A percentile compares a stretch with the other conserved stretches of the same genome.
Evolutionary conservation across 2,113 vertebrate species (phyloP).

Genomic region (Neodontobutis hainanensis): DNA sequence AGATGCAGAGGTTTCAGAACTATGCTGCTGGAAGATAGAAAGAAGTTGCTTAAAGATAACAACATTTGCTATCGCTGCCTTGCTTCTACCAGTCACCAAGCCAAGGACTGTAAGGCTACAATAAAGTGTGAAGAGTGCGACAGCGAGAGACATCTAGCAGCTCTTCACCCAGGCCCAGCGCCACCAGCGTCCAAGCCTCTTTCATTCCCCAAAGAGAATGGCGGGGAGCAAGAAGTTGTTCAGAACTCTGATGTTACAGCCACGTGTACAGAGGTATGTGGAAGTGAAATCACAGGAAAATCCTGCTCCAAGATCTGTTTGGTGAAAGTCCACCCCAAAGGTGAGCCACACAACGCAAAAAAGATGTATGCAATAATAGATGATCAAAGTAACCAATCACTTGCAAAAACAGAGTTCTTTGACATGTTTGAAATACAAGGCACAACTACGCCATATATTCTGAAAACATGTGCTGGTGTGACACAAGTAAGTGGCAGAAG

Average conservation of each 20-base stretch:
- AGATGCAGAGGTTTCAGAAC: slow-evolving; percentile 12
- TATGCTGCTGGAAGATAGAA: slow-evolving; percentile 8
- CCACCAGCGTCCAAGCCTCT: no score
- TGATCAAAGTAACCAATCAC: slow-evolving; percentile 26
- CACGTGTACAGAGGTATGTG: no score
- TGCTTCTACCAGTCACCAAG: slow-evolving; percentile 7
- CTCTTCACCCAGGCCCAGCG: no score
- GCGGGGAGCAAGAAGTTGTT: no score
- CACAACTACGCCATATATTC: background rate
- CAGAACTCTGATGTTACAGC: no score
- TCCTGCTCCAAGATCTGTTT: no score
- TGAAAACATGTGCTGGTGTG: slow-evolving; percentile 1
- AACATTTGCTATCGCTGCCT: slow-evolving; percentile 12
- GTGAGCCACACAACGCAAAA: background rate
- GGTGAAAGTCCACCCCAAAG: background rate
- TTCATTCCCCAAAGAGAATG: no score
- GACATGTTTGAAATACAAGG: background rate
- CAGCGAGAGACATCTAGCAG: no score
- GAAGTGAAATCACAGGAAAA: no score
- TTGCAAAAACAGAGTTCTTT: slow-evolving; percentile 26
- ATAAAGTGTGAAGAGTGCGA: slow-evolving; percentile 6
- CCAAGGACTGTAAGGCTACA: slow-evolving; percentile 1
- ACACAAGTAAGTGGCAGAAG: background rate
- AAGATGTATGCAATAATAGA: slow-evolving; percentile 20
- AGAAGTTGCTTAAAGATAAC: slow-evolving; percentile 5